A percentile compares a stretch with the other conserved stretches of the same genome.
Conservation (phyloP, 2,888 invertebrate genomes). For the Dasysyrphus tricinctus region DNA sequence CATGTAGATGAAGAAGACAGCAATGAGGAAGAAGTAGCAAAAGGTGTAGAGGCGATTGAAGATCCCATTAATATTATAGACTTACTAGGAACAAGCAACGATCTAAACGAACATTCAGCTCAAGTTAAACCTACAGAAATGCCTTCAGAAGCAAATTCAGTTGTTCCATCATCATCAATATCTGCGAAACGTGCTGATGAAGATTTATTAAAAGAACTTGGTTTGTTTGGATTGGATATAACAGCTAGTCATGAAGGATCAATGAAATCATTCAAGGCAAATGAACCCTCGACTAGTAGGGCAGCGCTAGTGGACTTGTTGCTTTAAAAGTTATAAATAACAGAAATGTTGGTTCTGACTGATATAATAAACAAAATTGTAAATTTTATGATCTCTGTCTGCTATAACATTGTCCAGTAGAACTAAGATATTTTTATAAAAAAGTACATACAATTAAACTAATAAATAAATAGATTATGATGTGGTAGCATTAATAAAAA, state of each 20-base stretch:
- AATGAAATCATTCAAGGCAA: not conserved
- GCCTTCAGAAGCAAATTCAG: constrained; percentile 2
- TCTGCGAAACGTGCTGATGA: constrained; percentile 76
- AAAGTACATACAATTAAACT: constrained; percentile 18
- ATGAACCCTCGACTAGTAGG: constrained; percentile 57
- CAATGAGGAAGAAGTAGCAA: constrained; percentile 76
- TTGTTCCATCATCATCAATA: constrained; percentile 13
- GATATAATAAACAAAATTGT: constrained; percentile 29
- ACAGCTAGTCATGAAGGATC: constrained; percentile 40
- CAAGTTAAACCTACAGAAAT: constrained; percentile 34
- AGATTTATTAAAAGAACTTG: constrained; percentile 85
- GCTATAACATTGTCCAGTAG: constrained; percentile 31
- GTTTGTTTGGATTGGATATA: constrained; percentile 85
- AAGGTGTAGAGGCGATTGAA: constrained; percentile 80
- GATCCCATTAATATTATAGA: constrained; percentile 79
- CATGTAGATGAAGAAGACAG: constrained; percentile 81
- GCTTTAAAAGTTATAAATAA: constrained; percentile 23
- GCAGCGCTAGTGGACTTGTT: constrained; percentile 57
- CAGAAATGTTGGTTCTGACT: constrained; percentile 19
- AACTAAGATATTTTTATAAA: constrained; percentile 53
- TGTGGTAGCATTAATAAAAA: constrained; percentile 27
- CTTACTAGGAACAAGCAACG: constrained; percentile 65
- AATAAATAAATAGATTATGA: constrained; percentile 24
- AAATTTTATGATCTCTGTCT: constrained; percentile 44
- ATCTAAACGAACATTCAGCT: constrained; percentile 42